Evolutionary conservation across 2,113 vertebrate species (phyloP), one percentile per base, ranked within the genome.

Genomic region (Rhadina sibilatrix): DNA sequence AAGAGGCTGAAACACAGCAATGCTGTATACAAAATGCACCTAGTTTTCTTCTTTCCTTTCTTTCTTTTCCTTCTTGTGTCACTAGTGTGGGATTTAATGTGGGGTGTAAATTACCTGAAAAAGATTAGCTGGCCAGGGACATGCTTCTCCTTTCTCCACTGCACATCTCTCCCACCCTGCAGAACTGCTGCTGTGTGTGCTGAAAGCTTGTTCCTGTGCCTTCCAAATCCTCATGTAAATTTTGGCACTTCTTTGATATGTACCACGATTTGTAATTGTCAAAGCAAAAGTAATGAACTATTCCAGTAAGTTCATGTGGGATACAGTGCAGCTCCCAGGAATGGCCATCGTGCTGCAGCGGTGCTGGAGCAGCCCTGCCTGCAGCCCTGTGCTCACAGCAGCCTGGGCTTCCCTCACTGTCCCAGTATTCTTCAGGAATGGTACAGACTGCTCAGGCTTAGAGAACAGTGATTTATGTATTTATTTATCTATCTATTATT

Each of bases 281-380:
- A 40, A 70, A 28, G 63, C 38, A 69, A 27, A 79, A 92, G 44
- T 60, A 60, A 40, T 64, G 31, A 69, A 46, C 30, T 38, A 2
- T 57, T 85, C 31, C 66, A 38, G 21, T 52, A 46, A 84, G 64
- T 42, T 16, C 0, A 0, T 17, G 69, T 2, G 0, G 49, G 15
- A 9, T 52, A 42, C 1, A 1, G 35, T 4, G 3, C 13, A 18
- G 70, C 35, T 82, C 18, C 37, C 1, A 2, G 71, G 31, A 24
- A 22, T 22, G 49, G 52, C 42, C 18, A 0, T 44, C 0, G 0
- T 35, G 33, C 72, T 68, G 54, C 12, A 4, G 52, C 0, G 0
- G 11, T 65, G 70, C 11, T 46, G 61, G 65, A 61, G 65, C 70
- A 83, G 66, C 40, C 31, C 30, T 61, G 27, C 40, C 57, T 90